These are phyloP conservation scores for Nomada ruficornis DNA, from an alignment of 2,888 invertebrate genomes.

Conservation along the genomic window DNA sequence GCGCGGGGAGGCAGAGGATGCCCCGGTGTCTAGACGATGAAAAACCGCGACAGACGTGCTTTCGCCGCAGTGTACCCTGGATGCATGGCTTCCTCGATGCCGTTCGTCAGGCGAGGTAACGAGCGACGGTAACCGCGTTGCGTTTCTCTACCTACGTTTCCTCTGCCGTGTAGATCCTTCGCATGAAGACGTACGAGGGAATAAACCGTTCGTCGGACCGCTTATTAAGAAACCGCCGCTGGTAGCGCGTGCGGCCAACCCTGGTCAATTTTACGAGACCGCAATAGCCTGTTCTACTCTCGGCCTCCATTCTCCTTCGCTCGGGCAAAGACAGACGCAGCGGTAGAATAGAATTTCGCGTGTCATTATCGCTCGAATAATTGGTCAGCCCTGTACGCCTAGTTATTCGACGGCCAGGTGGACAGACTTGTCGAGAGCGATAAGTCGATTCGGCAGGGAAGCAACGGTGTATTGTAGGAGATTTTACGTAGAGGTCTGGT, in stretches of 20 bases:
- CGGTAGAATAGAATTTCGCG: too few species aligned
- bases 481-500: too few species aligned
- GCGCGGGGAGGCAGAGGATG: not conserved
- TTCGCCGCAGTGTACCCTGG: not conserved
- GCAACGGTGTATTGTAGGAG: too few species aligned
- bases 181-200: slow-evolving; percentile 67
- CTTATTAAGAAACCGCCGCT: slow-evolving; percentile 69
- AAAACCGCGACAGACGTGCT: not conserved
- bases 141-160: slow-evolving; percentile 48
- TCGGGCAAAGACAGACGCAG: not conserved
- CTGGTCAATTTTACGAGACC: slow-evolving; percentile 79
- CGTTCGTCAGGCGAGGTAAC: slow-evolving; percentile 55
- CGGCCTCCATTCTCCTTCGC: not conserved
- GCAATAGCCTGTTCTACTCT: slow-evolving; percentile 68
- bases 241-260: slow-evolving; percentile 68
- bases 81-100: slow-evolving; percentile 57
- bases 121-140: slow-evolving; percentile 65
- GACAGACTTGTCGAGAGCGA: not conserved
- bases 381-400: too few species aligned
- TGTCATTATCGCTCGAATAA: too few species aligned
- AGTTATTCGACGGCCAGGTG: too few species aligned
- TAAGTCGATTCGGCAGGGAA: not conserved
- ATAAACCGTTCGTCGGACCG: slow-evolving; percentile 58
- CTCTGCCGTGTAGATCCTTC: slow-evolving; percentile 23
- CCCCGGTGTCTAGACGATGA: not conserved